phyloP scores from a whole-genome alignment of 2,797 vertebrate species.

The Astyanax mexicanus region DNA sequence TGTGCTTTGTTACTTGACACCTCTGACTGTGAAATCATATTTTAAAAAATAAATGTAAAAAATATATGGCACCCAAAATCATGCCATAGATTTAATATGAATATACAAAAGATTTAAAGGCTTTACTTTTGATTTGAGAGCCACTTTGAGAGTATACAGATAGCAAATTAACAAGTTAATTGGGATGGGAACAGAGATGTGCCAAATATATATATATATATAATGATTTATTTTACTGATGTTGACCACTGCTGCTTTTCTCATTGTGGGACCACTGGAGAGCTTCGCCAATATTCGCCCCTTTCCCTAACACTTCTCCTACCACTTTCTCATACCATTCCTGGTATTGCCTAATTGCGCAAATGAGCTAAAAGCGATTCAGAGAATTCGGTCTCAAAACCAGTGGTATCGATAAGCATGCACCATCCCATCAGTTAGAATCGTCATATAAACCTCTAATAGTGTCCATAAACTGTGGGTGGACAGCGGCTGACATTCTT shows the following conservation, averaged over 20 bases:
- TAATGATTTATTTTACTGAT: slow-evolving; percentile 73
- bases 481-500: slow-evolving; percentile 66
- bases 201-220: slow-evolving; percentile 70
- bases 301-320: slow-evolving; percentile 58
- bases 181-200: slow-evolving; percentile 69
- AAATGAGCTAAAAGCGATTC: slow-evolving; percentile 22
- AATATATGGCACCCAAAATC: no score
- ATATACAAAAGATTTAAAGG: not conserved
- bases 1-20: no score
- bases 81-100: no score
- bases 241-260: slow-evolving; percentile 70
- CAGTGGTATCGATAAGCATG: slow-evolving; percentile 26
- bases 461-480: slow-evolving; percentile 53
- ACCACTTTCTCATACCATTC: slow-evolving; percentile 1
- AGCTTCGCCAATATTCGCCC: slow-evolving; percentile 71
- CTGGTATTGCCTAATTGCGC: not conserved
- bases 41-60: no score
- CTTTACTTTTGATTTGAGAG: slow-evolving; percentile 4
- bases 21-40: no score
- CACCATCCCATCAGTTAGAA: slow-evolving; percentile 27
- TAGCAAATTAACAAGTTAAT: slow-evolving; percentile 68
- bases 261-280: slow-evolving; percentile 67
- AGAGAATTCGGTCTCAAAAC: slow-evolving; percentile 17
- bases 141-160: slow-evolving; percentile 51
- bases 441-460: slow-evolving; percentile 43